Evolutionary conservation across 2,888 invertebrate species (phyloP), one percentile per base, ranked within the genome.

Genomic region (Drosophila nr. perissopoda): DNA sequence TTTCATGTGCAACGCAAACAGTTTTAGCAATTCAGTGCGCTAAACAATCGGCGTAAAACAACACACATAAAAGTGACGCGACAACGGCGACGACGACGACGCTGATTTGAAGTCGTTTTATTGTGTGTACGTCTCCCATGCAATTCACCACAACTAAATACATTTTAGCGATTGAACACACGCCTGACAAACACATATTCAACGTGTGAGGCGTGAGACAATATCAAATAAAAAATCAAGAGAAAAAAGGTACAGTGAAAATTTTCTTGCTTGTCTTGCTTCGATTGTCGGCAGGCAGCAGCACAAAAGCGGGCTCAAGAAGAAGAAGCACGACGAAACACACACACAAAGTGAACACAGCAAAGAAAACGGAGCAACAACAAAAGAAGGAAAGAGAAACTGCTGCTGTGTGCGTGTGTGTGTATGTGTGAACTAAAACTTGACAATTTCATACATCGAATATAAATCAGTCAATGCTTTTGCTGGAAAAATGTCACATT

Each of bases 401-500:
- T 45, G 74, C 71, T 73, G 71, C 58, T 64, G 66, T 70, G 58
- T 67, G 67, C 51, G 65, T 61, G 63, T 36, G 59, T 66, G 72
- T 58, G 40, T 53, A 53, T 38, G 45, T 67, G 61, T 58, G 40
- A 80, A 80, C 60, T 80, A 61, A 80, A 78, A 78, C 76, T 76
- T 52, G 51, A 69, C 38, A 67, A 65, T 60, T 38, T 38, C 33
- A 29, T 38, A 56, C 38, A 38, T 8, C 38, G 36, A 54, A 25
- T 59, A 52, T 58, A 73, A 68, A 77, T 63, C 45, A 72, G 80
- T 76, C 72, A 77, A 78, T 83, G 83, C 70, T 80, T 59, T 70
- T 49, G 53, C 61, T 76, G 77, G 67, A 73, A 92, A 92, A 90
- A 92, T 92, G 92, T 92, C 92, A 91, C 92, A 92, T 90, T 89